These are phyloP conservation scores for Poecilia picta DNA, from an alignment of 2,797 vertebrate species.

Conservation along the genomic window DNA sequence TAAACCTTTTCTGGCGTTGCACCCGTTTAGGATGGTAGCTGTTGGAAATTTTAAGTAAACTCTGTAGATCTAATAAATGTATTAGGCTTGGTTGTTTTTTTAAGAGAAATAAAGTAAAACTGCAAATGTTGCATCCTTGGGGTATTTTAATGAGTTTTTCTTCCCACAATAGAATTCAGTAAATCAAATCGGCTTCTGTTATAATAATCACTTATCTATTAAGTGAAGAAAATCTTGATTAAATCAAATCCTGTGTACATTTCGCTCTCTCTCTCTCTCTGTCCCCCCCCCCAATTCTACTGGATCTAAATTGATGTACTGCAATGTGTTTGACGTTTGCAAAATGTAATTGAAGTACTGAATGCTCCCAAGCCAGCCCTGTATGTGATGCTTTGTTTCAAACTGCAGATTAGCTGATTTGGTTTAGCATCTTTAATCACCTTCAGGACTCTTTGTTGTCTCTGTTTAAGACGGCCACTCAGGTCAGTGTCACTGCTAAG, in stretches of 20 bases:
- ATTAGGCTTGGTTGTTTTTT: background rate
- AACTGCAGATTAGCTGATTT: background rate
- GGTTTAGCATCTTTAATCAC: conserved; percentile 14
- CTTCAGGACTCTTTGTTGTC: background rate
- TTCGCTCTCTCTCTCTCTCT: too few species aligned
- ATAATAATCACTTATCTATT: background rate
- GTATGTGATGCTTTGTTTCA: conserved; percentile 1
- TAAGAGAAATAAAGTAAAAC: background rate
- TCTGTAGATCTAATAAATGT: background rate
- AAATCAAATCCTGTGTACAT: background rate
- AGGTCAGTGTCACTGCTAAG: background rate
- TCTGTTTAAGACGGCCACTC: conserved; percentile 1
- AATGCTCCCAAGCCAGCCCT: background rate
- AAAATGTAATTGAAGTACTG: background rate
- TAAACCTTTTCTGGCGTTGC: background rate
- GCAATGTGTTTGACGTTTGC: background rate
- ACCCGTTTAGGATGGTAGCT: background rate
- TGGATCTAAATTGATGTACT: background rate
- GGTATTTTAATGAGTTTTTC: background rate
- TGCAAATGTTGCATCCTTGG: background rate
- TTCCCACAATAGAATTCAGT: background rate
- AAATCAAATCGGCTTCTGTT: background rate
- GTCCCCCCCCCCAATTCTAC: background rate
- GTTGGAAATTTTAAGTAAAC: background rate
- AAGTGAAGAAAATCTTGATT: background rate